phyloP scores from a whole-genome alignment of 1,140 invertebrate species.

The Drosophila rhopaloa region DNA sequence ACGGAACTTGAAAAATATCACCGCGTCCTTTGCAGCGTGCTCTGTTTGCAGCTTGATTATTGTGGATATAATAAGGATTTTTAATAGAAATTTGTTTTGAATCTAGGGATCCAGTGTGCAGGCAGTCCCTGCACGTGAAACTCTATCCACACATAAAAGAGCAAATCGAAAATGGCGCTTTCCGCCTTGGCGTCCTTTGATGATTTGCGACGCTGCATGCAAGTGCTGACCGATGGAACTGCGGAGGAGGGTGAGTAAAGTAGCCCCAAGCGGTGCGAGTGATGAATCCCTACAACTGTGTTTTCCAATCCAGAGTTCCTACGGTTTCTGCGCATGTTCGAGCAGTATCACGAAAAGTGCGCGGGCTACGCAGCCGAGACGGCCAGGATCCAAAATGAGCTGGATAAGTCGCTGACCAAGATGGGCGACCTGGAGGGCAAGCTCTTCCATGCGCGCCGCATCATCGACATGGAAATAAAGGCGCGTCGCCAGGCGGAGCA shows the following conservation, averaged over 20 bases:
- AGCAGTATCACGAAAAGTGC: slow-evolving; percentile 90
- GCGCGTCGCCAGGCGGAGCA: slow-evolving; percentile 87
- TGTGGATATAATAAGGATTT: slow-evolving; percentile 15
- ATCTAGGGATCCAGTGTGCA: not conserved
- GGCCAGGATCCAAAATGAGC: slow-evolving; percentile 87
- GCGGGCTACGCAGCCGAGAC: slow-evolving; percentile 88
- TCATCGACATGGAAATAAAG: slow-evolving; percentile 91
- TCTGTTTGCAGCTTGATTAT: slow-evolving; percentile 35
- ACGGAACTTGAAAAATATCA: slow-evolving; percentile 61
- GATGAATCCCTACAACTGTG: not conserved
- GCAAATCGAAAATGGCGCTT: slow-evolving; percentile 72
- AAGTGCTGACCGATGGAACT: slow-evolving; percentile 87
- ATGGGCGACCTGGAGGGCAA: slow-evolving; percentile 90
- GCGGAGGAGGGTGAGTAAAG: slow-evolving; percentile 88
- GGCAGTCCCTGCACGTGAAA: slow-evolving; percentile 1
- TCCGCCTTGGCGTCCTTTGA: slow-evolving; percentile 87
- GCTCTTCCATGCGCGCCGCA: slow-evolving; percentile 90
- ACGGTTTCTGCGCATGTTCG: slow-evolving; percentile 89
- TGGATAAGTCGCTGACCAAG: slow-evolving; percentile 88
- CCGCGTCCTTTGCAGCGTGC: slow-evolving; percentile 70
- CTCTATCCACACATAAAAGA: not conserved
- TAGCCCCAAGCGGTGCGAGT: not conserved
- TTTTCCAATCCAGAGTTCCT: slow-evolving; percentile 87
- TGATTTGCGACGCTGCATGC: slow-evolving; percentile 88
- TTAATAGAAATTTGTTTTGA: not conserved